Percentiles rank a stretch among this genome's conserved stretches.
Evolutionary conservation across 2,888 invertebrate genomes (phyloP).

Genomic region (Ellobium chinense): DNA sequence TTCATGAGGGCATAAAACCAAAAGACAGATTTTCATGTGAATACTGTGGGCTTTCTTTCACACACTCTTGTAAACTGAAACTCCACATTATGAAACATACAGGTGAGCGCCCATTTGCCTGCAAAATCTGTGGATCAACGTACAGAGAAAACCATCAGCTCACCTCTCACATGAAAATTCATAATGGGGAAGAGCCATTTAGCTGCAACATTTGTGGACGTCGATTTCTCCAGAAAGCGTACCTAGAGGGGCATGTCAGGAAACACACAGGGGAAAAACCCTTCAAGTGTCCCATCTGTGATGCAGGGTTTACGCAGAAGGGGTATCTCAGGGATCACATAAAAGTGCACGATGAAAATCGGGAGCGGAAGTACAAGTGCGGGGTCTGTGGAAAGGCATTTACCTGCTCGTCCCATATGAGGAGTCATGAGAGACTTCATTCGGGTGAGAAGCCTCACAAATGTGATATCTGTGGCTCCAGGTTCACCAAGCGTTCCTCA

Average conservation of each 20-base stretch:
- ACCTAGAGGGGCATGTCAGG: conserved; percentile 28
- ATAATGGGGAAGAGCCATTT: conserved; percentile 4
- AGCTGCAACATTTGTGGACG: conserved; percentile 21
- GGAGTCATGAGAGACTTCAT: conserved; percentile 33
- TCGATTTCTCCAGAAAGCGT: conserved; percentile 28
- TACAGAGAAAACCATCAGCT: conserved; percentile 33
- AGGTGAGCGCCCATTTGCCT: conserved; percentile 23
- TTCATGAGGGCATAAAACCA: conserved; percentile 29
- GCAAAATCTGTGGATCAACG: conserved; percentile 12
- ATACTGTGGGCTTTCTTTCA: conserved; percentile 33
- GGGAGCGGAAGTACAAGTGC: conserved; percentile 29
- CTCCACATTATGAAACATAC: conserved; percentile 40
- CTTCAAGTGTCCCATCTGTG: conserved; percentile 18
- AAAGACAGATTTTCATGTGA: conserved; percentile 35
- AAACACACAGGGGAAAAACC: conserved; percentile 35
- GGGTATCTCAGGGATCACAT: conserved; percentile 30
- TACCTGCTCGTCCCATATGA: conserved; percentile 34
- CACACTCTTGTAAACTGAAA: conserved; percentile 29
- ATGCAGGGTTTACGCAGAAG: conserved; percentile 18
- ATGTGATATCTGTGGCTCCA: conserved; percentile 24
- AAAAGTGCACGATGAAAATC: conserved; percentile 20
- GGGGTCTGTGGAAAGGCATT: conserved; percentile 30
- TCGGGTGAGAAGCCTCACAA: conserved; percentile 33
- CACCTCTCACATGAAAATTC: conserved; percentile 28
- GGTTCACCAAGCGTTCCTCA: conserved; percentile 30